phyloP scores from a whole-genome alignment of 30 jellyfish, hydroid and myxozoan genomes.

The Sanderia malayensis region DNA sequence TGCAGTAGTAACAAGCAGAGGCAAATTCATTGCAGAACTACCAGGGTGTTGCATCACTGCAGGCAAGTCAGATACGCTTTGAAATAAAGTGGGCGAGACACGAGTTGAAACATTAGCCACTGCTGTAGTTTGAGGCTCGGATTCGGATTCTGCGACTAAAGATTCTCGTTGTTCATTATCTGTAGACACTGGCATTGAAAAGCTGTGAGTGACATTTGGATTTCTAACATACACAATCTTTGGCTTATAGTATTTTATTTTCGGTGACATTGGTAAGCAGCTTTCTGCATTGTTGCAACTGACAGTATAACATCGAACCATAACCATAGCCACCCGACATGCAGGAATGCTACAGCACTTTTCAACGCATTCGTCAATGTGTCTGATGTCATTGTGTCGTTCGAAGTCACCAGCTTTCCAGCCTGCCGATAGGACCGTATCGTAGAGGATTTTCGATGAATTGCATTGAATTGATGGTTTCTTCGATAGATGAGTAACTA shows the following conservation, averaged over 20 bases:
- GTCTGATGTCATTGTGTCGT: slow-evolving; percentile 53
- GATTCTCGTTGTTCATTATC: too few species aligned
- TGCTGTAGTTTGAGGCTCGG: too few species aligned
- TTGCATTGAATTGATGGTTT: slow-evolving; percentile 8
- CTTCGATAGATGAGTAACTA: slow-evolving; percentile 10
- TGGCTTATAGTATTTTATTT: slow-evolving; percentile 68
- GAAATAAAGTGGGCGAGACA: too few species aligned
- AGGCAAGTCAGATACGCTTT: too few species aligned
- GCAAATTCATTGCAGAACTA: background rate
- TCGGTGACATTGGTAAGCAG: slow-evolving; percentile 63
- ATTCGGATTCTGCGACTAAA: too few species aligned
- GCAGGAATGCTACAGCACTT: slow-evolving; percentile 69
- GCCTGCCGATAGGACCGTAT: slow-evolving; percentile 72
- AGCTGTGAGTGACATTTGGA: too few species aligned
- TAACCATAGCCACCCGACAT: slow-evolving; percentile 81
- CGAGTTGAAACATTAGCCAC: too few species aligned
- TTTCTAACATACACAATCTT: slow-evolving; percentile 59
- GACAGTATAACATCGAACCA: slow-evolving; percentile 89
- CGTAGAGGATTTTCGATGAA: slow-evolving; percentile 23
- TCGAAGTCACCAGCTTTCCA: slow-evolving; percentile 86
- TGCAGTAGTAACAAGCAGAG: background rate
- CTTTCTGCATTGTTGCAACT: slow-evolving; percentile 38
- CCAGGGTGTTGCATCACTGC: background rate
- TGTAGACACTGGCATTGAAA: too few species aligned
- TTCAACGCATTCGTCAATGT: slow-evolving; percentile 59